phyloP scores from a whole-genome alignment of 2,797 vertebrate genomes.

The Trichosurus vulpecula region DNA sequence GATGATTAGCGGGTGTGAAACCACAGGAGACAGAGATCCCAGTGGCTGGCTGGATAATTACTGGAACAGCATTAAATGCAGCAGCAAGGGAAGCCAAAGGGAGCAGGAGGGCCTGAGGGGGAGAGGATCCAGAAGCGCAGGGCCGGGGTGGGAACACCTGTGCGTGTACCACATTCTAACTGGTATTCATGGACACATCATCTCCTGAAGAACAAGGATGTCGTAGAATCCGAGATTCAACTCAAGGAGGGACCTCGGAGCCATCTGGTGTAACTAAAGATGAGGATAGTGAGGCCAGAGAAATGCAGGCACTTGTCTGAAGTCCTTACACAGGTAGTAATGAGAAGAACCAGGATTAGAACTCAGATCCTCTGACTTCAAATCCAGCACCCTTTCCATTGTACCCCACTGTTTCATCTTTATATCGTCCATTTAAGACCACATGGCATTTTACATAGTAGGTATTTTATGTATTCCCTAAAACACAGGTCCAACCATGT shows the following conservation, averaged over 20 bases:
- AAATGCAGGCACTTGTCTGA: background rate
- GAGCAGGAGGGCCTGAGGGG: background rate
- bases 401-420: background rate
- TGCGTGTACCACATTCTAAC: background rate
- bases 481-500: background rate
- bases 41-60: background rate
- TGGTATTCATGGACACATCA: background rate
- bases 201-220: background rate
- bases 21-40: too few relatives aligned
- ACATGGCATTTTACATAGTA: background rate
- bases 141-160: background rate
- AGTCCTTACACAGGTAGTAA: background rate
- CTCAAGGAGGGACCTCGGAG: background rate
- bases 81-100: background rate
- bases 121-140: background rate
- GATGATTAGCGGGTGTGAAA: background rate
- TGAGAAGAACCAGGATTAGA: background rate
- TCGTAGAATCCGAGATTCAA: background rate
- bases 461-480: background rate
- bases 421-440: background rate
- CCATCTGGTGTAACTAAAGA: background rate
- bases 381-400: background rate
- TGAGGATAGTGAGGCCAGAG: background rate
- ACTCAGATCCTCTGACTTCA: background rate
- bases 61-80: background rate